Evolutionary conservation across 2,797 vertebrate species (phyloP).

Genomic region (Alosa sapidissima): DNA sequence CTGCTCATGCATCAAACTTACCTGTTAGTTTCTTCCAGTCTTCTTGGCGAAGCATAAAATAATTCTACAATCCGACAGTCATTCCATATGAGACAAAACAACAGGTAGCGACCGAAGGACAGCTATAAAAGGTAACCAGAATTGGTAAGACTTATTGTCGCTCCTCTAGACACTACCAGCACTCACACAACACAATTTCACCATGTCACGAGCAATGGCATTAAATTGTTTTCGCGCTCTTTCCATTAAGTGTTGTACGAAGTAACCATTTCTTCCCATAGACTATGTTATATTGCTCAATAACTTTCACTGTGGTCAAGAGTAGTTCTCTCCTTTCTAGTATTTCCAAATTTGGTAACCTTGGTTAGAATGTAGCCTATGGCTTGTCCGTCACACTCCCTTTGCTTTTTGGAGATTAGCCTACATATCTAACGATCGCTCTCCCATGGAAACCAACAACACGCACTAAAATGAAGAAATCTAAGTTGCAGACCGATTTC

Average conservation of each 20-base stretch:
- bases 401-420: neutral
- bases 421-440: neutral
- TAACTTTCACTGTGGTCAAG: neutral
- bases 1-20: neutral
- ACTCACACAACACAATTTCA: neutral
- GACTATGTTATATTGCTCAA: neutral
- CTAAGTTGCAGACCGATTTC: neutral
- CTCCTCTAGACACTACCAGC: neutral
- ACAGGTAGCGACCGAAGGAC: neutral
- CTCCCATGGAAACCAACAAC: neutral
- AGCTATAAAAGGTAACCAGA: neutral
- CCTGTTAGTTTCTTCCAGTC: neutral
- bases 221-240: constrained; percentile 2
- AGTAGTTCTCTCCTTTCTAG: neutral
- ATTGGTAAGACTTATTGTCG: neutral
- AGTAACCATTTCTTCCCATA: neutral
- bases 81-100: neutral
- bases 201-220: neutral
- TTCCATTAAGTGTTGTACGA: neutral
- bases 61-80: neutral
- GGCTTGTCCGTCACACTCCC: neutral
- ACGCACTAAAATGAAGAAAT: neutral
- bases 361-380: neutral
- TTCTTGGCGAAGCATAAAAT: neutral
- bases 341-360: constrained; percentile 7